Evolutionary conservation across 2,113 vertebrate species (phyloP), one percentile per base, ranked within the genome.

Genomic region (Okapia johnstoni): DNA sequence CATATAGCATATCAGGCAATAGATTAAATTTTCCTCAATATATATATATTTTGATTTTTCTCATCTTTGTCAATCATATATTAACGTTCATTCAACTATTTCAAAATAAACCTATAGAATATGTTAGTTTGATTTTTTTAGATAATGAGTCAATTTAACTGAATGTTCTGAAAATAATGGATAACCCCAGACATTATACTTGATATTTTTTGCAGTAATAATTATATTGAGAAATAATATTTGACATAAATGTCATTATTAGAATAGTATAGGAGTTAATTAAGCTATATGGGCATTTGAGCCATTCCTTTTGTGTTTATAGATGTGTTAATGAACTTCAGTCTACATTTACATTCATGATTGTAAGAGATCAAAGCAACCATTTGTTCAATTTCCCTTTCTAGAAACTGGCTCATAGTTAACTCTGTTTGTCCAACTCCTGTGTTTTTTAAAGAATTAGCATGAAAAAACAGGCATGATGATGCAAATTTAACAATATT

Each of bases 151-250:
- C 86, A 92, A 54, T 50, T 90, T 73, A 79, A 61, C 66, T 97
- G 85, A 95, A 66, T 60, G 40, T 96, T 96, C 85, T 94, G 26
- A 96, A 97, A 97, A 83, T 40, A 77, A 76, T 92, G 94, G 55
- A 60, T 30, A 95, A 48, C 94, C 88, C 17, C 95, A 52, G 28
- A 93, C 43, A 92, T 85, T 58, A 2, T 96, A 61, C 23, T 14
- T 7, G 11, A 52, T 12, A 94, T 63, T 85, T 88, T 52, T 76
- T 91, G 50, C 60, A 96, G 15, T 0, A 2, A 89, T 58, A 79
- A 95, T 76, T 96, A 96, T 92, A 60, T 0, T 80, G 1, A 96
- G 50, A 30, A 90, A 80, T 79, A 88, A 61, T 36, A 80, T 84
- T 40, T 80, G 50, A 97, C 43, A 17, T 79, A 58, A 96, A 50